Evolutionary conservation across 1,140 invertebrate species (phyloP).

Genomic region (Globodera rostochiensis): DNA sequence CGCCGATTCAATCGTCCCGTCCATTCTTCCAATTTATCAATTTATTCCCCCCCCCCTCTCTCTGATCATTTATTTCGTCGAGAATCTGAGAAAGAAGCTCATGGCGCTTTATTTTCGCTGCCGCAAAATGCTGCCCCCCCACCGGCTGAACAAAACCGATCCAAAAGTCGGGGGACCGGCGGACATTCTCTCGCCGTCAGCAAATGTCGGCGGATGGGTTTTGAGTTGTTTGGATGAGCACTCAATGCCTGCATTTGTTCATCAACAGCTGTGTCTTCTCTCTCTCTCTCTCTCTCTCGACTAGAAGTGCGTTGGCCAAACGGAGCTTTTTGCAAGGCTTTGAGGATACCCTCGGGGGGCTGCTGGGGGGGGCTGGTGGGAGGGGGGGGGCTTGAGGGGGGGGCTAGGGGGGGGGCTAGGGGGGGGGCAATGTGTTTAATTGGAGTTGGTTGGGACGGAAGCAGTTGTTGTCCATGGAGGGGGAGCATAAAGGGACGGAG

Average conservation of each 20-base stretch:
- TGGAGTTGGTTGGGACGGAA: background rate
- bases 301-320: background rate
- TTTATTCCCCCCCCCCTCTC: background rate
- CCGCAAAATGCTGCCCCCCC: background rate
- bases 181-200: background rate
- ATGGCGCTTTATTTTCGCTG: background rate
- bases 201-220: background rate
- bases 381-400: too few species aligned
- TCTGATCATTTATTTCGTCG: background rate
- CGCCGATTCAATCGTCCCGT: background rate
- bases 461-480: background rate
- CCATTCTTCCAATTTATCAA: background rate
- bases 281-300: background rate
- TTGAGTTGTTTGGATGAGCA: background rate
- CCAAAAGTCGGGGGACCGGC: background rate
- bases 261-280: constrained; percentile 1
- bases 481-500: background rate
- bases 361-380: background rate
- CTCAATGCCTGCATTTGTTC: background rate
- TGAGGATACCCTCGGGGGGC: background rate
- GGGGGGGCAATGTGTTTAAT: background rate
- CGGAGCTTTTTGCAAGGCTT: background rate
- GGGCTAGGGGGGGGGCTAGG: background rate
- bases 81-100: background rate
- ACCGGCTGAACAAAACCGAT: background rate